Conservation (phyloP, 2,113 vertebrate genomes). For the Petrocephalus zakoni region DNA sequence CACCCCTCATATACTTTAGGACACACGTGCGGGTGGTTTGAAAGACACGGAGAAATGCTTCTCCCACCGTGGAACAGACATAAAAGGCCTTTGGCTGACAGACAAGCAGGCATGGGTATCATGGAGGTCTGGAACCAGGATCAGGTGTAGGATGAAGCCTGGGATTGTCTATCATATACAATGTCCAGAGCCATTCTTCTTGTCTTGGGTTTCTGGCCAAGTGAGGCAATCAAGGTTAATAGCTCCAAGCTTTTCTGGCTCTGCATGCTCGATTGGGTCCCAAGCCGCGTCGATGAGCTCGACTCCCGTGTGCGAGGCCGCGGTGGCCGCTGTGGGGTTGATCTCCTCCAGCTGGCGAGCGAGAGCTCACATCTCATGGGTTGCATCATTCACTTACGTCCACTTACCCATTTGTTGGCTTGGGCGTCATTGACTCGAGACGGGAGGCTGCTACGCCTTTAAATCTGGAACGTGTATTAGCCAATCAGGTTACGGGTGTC, state of each 20-base stretch:
- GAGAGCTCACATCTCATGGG: background rate
- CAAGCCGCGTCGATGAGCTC: background rate
- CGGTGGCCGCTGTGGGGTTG: background rate
- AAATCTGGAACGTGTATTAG: background rate
- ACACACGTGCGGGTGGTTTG: slow-evolving; percentile 25
- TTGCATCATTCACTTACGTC: background rate
- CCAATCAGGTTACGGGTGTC: background rate
- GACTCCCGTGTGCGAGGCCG: background rate
- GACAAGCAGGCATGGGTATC: slow-evolving; percentile 22
- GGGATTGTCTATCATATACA: background rate
- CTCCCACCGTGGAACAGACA: background rate
- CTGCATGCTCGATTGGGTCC: background rate
- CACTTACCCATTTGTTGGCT: background rate
- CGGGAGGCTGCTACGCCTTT: background rate
- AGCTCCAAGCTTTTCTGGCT: background rate
- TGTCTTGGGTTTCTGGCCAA: slow-evolving; percentile 5
- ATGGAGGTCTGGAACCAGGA: background rate
- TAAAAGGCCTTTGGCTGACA: slow-evolving; percentile 26
- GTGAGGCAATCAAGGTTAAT: slow-evolving; percentile 3
- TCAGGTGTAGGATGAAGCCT: background rate
- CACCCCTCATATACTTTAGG: slow-evolving; percentile 19
- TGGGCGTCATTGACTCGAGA: background rate
- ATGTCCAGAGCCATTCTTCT: background rate
- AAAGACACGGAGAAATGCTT: background rate
- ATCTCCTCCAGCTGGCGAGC: background rate